phyloP scores from a whole-genome alignment of 1,140 invertebrate species.

The Lucilia sericata region DNA sequence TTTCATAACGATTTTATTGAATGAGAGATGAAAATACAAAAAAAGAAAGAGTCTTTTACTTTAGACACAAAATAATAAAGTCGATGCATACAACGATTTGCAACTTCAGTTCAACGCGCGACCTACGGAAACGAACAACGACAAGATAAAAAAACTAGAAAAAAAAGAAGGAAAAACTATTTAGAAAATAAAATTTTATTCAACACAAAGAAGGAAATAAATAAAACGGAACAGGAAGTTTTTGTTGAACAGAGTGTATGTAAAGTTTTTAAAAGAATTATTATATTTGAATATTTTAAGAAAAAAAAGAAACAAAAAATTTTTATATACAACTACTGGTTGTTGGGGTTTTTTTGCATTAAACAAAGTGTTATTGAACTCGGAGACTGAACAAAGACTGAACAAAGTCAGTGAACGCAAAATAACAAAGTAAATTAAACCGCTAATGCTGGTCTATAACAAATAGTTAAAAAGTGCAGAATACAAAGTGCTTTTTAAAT shows the following conservation, averaged over 20 bases:
- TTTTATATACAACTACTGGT: neutral
- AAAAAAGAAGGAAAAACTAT: neutral
- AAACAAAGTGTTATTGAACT: conserved; percentile 32
- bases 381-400: neutral
- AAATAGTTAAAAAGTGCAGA: too few relatives aligned
- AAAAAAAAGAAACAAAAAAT: neutral
- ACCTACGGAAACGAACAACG: conserved; percentile 1
- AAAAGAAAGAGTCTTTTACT: neutral
- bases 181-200: neutral
- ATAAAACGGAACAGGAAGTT: conserved; percentile 26
- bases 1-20: neutral
- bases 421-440: too few relatives aligned
- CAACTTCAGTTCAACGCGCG: conserved; percentile 29
- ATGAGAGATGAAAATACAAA: neutral
- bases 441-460: too few relatives aligned
- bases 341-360: neutral
- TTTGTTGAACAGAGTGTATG: neutral
- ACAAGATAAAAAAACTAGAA: neutral
- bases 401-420: too few relatives aligned
- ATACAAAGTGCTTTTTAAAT: too few relatives aligned
- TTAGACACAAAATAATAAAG: neutral
- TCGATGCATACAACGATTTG: conserved; percentile 26
- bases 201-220: neutral
- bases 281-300: too few relatives aligned
- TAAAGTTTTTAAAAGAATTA: neutral